Conservation (phyloP, 2,797 vertebrate species). For the Schizopygopsis malacanthus region DNA sequence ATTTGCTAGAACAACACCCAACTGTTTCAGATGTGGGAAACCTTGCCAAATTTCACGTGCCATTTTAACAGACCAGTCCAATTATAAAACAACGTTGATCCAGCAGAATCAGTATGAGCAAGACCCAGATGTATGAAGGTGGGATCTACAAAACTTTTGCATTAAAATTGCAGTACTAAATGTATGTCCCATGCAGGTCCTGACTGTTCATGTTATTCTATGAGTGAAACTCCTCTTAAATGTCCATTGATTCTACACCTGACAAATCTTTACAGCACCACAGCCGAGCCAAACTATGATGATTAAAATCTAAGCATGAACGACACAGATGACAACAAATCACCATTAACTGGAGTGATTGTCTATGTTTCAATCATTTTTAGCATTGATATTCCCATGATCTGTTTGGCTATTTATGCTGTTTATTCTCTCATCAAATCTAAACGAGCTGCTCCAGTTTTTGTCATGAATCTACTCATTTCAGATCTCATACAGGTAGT, state of each 20-base stretch:
- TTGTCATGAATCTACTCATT: background rate
- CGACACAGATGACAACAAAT: too few species aligned
- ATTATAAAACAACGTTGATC: background rate
- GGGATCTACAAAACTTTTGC: background rate
- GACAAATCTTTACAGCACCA: background rate
- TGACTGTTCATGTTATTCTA: background rate
- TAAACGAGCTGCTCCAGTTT: background rate
- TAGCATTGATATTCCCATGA: background rate
- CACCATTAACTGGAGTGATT: too few species aligned
- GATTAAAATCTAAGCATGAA: background rate
- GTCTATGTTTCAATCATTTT: background rate
- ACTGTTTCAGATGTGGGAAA: background rate
- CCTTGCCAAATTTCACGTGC: background rate
- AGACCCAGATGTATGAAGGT: background rate
- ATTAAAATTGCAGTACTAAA: background rate
- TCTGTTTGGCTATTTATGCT: background rate
- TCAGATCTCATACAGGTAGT: background rate
- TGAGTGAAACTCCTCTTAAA: background rate
- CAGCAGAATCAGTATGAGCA: too few species aligned
- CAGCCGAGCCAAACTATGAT: too few species aligned
- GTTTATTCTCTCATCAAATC: conserved; percentile 2
- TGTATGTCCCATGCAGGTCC: background rate
- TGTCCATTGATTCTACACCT: too few species aligned
- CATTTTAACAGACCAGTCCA: background rate
- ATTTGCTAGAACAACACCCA: background rate